A percentile compares a stretch with the other conserved stretches of the same genome.
phyloP scores from a whole-genome alignment of 2,797 vertebrate genomes.

The Rhabdomys pumilio region DNA sequence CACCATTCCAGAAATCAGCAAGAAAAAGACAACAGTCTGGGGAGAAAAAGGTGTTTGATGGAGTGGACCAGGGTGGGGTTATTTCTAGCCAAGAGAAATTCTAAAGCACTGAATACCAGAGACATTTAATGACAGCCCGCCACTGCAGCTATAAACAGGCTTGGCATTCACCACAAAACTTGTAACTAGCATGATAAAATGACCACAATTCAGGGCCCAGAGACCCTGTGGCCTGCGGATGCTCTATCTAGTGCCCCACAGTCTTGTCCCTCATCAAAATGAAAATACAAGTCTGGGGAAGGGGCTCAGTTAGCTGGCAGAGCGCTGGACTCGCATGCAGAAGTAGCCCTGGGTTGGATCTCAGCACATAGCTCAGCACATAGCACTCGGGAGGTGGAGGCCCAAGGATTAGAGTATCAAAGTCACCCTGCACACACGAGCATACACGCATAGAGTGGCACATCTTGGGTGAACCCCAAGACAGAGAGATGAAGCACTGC shows the following conservation, averaged over 20 bases:
- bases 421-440: neutral
- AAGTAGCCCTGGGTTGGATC: neutral
- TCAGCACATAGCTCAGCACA: neutral
- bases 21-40: neutral
- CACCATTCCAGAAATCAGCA: neutral
- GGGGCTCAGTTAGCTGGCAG: no score
- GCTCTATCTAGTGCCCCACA: neutral
- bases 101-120: neutral
- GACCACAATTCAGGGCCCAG: neutral
- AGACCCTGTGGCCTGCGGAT: rapidly evolving
- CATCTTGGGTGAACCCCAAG: neutral
- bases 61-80: rapidly evolving
- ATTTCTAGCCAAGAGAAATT: neutral
- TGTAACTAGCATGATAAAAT: neutral
- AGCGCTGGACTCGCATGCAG: neutral
- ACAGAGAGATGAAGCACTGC: neutral
- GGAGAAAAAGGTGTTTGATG: neutral
- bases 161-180: neutral
- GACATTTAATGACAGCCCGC: neutral
- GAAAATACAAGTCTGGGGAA: neutral
- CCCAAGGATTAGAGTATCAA: neutral
- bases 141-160: neutral
- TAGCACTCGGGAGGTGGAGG: neutral
- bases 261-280: neutral
- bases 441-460: neutral